Percentiles rank a stretch among this genome's conserved stretches.
These are phyloP conservation scores for Parnassius orleans DNA, from an alignment of 2,888 invertebrate species.

Conservation along the genomic window DNA sequence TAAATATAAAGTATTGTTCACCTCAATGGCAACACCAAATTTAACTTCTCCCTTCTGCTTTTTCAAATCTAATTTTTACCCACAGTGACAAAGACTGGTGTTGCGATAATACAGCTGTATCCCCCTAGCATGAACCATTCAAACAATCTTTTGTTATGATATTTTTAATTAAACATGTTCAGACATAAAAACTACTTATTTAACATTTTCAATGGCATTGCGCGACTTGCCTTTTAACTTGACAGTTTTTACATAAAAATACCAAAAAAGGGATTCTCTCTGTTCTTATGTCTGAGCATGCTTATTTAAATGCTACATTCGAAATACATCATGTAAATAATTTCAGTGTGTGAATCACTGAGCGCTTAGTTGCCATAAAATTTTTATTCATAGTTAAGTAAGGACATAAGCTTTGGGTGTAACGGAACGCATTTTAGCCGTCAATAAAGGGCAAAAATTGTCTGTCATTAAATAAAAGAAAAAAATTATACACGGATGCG, in stretches of 20 bases:
- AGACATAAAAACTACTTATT: background rate
- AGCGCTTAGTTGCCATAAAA: slow-evolving; percentile 79
- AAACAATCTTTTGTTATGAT: background rate
- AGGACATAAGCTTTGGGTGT: slow-evolving; percentile 50
- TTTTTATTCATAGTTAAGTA: slow-evolving; percentile 71
- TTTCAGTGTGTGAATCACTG: slow-evolving; percentile 69
- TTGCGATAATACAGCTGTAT: slow-evolving; percentile 51
- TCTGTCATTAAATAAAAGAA: slow-evolving; percentile 1
- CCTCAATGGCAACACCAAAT: too few species aligned
- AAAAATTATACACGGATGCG: background rate
- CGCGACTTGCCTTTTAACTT: too few species aligned
- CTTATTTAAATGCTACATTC: slow-evolving; percentile 25
- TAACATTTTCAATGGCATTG: background rate
- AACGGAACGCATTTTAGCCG: slow-evolving; percentile 37
- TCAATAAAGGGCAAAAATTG: background rate
- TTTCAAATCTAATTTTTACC: slow-evolving; percentile 2
- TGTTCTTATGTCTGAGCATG: slow-evolving; percentile 14
- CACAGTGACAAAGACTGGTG: slow-evolving; percentile 58
- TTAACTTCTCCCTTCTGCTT: background rate
- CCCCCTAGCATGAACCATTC: background rate
- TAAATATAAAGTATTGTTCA: too few species aligned
- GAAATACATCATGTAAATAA: slow-evolving; percentile 62
- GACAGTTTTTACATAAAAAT: too few species aligned
- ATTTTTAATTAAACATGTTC: slow-evolving; percentile 16
- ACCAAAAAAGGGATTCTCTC: too few species aligned